A percentile compares a stretch with the other conserved stretches of the same genome.
phyloP scores from a whole-genome alignment of 2,888 invertebrate species.

The Drosophila kambysellisi region DNA sequence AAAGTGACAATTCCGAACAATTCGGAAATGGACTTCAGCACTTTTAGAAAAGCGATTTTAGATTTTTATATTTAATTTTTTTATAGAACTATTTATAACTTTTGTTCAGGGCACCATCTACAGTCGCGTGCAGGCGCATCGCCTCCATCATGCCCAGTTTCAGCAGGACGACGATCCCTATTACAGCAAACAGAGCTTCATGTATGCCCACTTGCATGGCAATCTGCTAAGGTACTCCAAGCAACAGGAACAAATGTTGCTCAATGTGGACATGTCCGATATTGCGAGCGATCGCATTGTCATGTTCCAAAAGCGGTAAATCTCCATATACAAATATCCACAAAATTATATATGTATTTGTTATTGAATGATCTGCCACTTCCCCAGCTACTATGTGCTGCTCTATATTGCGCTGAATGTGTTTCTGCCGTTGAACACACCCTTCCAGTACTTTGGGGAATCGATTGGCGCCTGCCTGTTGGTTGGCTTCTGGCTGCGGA shows the following conservation, averaged over 20 bases:
- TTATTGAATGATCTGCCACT: slow-evolving; percentile 21
- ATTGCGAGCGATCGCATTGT: slow-evolving; percentile 91
- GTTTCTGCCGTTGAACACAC: slow-evolving; percentile 90
- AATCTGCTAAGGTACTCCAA: slow-evolving; percentile 89
- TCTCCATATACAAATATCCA: not conserved
- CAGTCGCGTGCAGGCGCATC: slow-evolving; percentile 93
- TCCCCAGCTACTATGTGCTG: slow-evolving; percentile 89
- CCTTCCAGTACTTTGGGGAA: slow-evolving; percentile 92
- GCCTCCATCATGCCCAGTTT: slow-evolving; percentile 92
- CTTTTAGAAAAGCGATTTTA: not conserved
- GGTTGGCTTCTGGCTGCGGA: slow-evolving; percentile 89
- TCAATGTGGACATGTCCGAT: slow-evolving; percentile 92
- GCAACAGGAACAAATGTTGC: slow-evolving; percentile 88
- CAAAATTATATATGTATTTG: not conserved
- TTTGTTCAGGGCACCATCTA: slow-evolving; percentile 90
- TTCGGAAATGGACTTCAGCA: too few species aligned
- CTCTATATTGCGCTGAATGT: slow-evolving; percentile 88
- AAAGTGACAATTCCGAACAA: not conserved
- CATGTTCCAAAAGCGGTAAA: slow-evolving; percentile 92
- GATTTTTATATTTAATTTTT: too few species aligned
- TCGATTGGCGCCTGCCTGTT: slow-evolving; percentile 87
- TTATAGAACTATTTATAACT: not conserved
- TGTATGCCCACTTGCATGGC: slow-evolving; percentile 92
- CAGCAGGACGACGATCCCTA: slow-evolving; percentile 93
- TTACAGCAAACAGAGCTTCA: slow-evolving; percentile 91